phyloP scores from a whole-genome alignment of 2,888 invertebrate species.

The Flexamia atlantica region DNA sequence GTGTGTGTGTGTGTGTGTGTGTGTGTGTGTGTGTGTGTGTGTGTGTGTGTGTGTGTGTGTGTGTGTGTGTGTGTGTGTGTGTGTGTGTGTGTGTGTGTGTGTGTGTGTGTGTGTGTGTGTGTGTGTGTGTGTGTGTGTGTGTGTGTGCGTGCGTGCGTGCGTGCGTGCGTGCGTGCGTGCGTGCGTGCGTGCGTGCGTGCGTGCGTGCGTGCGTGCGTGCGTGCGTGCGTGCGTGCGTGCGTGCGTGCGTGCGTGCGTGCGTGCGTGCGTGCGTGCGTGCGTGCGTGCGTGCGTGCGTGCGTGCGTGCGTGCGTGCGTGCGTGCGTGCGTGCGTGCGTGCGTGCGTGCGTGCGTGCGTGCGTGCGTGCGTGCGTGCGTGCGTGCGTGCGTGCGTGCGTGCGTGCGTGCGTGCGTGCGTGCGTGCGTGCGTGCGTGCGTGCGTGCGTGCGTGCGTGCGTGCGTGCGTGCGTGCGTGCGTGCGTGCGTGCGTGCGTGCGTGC shows the following conservation, averaged over 20 bases:
- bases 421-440: conserved; percentile 49
- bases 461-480: conserved; percentile 45
- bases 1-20: conserved; percentile 58
- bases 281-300: conserved; percentile 49
- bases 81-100: conserved; percentile 59
- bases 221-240: conserved; percentile 43
- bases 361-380: conserved; percentile 34
- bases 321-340: conserved; percentile 42
- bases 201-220: conserved; percentile 50
- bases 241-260: conserved; percentile 48
- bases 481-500: conserved; percentile 42
- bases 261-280: conserved; percentile 47
- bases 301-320: conserved; percentile 53
- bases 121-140: conserved; percentile 57
- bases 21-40: conserved; percentile 55
- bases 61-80: conserved; percentile 58
- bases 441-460: conserved; percentile 47
- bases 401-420: conserved; percentile 47
- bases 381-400: conserved; percentile 33
- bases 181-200: conserved; percentile 55
- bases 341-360: conserved; percentile 34
- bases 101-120: conserved; percentile 59
- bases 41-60: conserved; percentile 56
- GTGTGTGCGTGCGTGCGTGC: conserved; percentile 50
- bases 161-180: conserved; percentile 51